phyloP scores from a whole-genome alignment of 2,797 vertebrate genomes.

The Avahi laniger region DNA sequence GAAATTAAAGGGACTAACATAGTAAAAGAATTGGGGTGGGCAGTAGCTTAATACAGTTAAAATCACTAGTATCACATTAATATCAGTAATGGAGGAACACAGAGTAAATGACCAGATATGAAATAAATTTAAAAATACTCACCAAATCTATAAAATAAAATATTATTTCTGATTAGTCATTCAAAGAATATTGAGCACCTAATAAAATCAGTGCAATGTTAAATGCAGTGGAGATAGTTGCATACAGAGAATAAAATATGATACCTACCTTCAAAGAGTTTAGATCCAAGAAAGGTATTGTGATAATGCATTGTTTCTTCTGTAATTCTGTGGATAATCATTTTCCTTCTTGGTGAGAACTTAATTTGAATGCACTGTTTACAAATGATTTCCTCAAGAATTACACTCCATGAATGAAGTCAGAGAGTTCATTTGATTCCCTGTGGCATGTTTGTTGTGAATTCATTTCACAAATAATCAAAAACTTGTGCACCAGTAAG shows the following conservation, averaged over 20 bases:
- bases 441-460: background rate
- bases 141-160: background rate
- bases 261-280: background rate
- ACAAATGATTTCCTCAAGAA: background rate
- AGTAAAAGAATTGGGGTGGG: background rate
- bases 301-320: background rate
- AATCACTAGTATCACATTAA: background rate
- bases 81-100: background rate
- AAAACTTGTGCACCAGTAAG: background rate
- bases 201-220: background rate
- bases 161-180: background rate
- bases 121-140: background rate
- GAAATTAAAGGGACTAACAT: background rate
- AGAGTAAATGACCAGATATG: background rate
- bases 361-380: background rate
- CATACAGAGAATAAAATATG: background rate
- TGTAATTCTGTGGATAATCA: background rate
- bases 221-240: background rate
- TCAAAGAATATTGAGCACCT: background rate
- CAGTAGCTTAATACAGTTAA: background rate
- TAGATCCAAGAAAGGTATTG: background rate
- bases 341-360: background rate
- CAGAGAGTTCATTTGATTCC: background rate
- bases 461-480: constrained; percentile 26
- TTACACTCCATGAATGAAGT: background rate